Evolutionary conservation across 2,113 vertebrate genomes (phyloP).

Genomic region (Poecilia latipinna): DNA sequence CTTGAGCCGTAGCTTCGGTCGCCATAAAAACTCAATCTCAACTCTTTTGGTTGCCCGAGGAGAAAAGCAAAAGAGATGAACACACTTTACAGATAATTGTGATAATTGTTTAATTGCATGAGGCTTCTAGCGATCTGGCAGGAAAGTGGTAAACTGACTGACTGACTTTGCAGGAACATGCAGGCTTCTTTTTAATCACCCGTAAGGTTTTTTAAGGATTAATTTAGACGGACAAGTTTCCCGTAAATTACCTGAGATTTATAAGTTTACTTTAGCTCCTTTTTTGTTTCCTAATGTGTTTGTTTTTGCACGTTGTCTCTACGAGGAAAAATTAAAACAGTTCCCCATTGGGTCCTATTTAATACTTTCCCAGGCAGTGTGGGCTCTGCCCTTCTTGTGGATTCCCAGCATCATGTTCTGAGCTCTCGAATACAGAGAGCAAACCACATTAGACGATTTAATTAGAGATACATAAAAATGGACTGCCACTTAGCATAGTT

Average conservation of each 20-base stretch:
- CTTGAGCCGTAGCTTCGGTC: conserved; percentile 42
- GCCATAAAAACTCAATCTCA: conserved; percentile 39
- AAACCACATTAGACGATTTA: conserved; percentile 73
- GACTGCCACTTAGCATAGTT: conserved; percentile 48
- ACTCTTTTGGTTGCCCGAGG: conserved; percentile 24
- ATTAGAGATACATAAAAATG: conserved; percentile 52
- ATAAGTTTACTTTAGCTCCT: conserved; percentile 38
- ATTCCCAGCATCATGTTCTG: conserved; percentile 44
- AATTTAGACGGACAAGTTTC: conserved; percentile 47
- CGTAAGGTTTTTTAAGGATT: conserved; percentile 52
- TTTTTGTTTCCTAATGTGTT: too few species aligned
- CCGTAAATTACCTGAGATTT: conserved; percentile 41
- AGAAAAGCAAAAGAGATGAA: conserved; percentile 7
- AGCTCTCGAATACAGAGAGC: conserved; percentile 46
- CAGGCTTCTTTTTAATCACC: conserved; percentile 34
- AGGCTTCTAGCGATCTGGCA: conserved; percentile 50
- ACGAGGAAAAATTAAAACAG: conserved; percentile 10
- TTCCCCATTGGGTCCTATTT: conserved; percentile 48
- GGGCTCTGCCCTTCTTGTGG: conserved; percentile 62
- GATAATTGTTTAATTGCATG: conserved; percentile 74
- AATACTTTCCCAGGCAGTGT: conserved; percentile 54
- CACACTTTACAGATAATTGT: conserved; percentile 35
- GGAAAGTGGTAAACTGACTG: conserved; percentile 41
- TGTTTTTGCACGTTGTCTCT: neutral
- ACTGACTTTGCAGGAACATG: conserved; percentile 48